These are phyloP conservation scores for Caenorhabditis auriculariae DNA, from an alignment of 2,888 invertebrate species.

Conservation along the genomic window DNA sequence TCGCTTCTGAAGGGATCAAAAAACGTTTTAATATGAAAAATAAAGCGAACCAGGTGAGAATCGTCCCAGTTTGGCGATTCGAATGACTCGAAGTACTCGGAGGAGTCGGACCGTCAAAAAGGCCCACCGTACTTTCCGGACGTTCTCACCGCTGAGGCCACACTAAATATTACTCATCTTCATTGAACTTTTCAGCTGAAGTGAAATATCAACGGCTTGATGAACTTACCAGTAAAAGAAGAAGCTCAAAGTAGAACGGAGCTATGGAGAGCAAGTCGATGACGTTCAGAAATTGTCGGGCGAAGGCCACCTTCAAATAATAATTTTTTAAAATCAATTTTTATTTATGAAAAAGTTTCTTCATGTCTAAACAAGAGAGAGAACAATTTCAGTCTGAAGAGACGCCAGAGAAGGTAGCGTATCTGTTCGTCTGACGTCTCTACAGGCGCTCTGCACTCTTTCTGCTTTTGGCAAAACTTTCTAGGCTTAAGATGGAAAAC, in stretches of 20 bases:
- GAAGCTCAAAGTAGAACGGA: conserved; percentile 59
- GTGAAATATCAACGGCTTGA: neutral
- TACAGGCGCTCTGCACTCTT: no score
- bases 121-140: conserved; percentile 62
- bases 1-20: neutral
- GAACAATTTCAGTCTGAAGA: no score
- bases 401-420: no score
- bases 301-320: conserved; percentile 48
- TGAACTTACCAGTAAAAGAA: conserved; percentile 50
- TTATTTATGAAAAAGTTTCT: no score
- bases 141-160: conserved; percentile 61
- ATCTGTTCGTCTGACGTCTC: no score
- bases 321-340: no score
- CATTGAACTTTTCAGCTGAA: neutral
- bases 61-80: conserved; percentile 61
- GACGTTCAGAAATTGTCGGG: conserved; percentile 60
- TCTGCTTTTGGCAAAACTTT: no score
- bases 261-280: conserved; percentile 58
- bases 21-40: neutral
- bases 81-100: conserved; percentile 59
- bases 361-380: no score
- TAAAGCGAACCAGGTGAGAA: conserved; percentile 55
- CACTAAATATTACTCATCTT: conserved; percentile 24
- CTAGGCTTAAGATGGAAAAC: no score
- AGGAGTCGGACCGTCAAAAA: conserved; percentile 61